Conservation (phyloP, 2,888 invertebrate genomes). For the Neoscelio sp. region DNA sequence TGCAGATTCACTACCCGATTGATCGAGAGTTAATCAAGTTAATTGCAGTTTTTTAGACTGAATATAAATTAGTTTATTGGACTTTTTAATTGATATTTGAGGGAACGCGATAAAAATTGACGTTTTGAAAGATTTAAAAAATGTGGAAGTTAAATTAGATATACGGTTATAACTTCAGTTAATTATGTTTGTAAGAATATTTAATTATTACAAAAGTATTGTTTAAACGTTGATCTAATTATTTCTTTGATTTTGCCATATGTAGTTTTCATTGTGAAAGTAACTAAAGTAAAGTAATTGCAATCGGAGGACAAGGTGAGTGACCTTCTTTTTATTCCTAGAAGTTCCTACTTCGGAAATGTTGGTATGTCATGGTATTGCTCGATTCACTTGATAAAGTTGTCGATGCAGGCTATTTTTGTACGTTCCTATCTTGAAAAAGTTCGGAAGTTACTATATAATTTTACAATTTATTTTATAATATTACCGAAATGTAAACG, state of each 20-base stretch:
- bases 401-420: conserved; percentile 6
- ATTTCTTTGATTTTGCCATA: conserved; percentile 22
- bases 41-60: conserved; percentile 15
- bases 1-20: conserved; percentile 27
- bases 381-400: conserved; percentile 24
- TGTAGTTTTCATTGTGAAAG: conserved; percentile 69
- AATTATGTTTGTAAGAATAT: too few relatives aligned
- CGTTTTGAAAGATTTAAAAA: not conserved
- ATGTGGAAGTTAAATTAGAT: too few relatives aligned
- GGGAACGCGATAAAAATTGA: not conserved
- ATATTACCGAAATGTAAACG: too few relatives aligned
- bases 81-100: conserved; percentile 14
- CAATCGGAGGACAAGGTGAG: conserved; percentile 74
- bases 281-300: conserved; percentile 74
- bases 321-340: conserved; percentile 70
- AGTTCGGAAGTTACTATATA: too few relatives aligned
- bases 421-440: too few relatives aligned
- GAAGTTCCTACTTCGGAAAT: conserved; percentile 42
- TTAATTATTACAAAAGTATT: too few relatives aligned
- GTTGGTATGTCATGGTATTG: conserved; percentile 38
- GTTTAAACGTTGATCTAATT: too few relatives aligned
- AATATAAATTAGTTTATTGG: conserved; percentile 17
- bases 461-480: not conserved
- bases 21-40: conserved; percentile 25
- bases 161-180: too few relatives aligned